phyloP scores from a whole-genome alignment of 2,113 vertebrate species.

The Paradisaea rubra region DNA sequence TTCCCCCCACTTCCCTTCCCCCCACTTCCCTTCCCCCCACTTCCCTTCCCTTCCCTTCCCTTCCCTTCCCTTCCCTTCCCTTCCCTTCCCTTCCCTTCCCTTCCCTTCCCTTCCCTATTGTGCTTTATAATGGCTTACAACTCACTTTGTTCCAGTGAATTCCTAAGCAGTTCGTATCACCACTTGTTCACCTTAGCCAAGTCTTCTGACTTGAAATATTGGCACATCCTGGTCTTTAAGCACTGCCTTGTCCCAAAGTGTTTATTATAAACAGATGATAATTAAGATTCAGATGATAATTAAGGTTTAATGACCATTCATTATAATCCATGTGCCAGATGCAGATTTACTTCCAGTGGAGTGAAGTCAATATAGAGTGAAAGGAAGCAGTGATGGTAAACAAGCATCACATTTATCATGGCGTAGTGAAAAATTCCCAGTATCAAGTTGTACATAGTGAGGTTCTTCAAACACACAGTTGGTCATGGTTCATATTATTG shows the following conservation, averaged over 20 bases:
- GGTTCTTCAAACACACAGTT: not conserved
- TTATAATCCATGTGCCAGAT: constrained; percentile 15
- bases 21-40: too few species aligned
- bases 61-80: too few species aligned
- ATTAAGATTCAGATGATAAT: constrained; percentile 33
- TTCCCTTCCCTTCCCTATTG: too few species aligned
- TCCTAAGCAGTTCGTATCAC: not conserved
- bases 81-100: too few species aligned
- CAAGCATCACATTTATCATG: not conserved
- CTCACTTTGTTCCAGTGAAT: not conserved
- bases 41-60: too few species aligned
- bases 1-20: too few species aligned
- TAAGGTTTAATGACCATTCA: constrained; percentile 41
- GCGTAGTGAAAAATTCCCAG: not conserved
- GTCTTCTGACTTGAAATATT: not conserved
- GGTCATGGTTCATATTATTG: not conserved
- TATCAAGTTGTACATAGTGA: not conserved
- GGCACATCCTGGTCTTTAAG: not conserved
- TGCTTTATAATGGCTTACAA: not conserved
- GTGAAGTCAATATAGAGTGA: constrained; percentile 17
- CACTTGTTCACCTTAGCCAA: not conserved
- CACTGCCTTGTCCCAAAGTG: not conserved
- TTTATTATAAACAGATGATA: constrained; percentile 42
- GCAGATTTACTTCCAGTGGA: constrained; percentile 29
- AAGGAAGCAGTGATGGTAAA: not conserved